A percentile compares a stretch with the other conserved stretches of the same genome.
Evolutionary conservation across 1,140 invertebrate genomes (phyloP).

Genomic region (Drosophila arawakana): DNA sequence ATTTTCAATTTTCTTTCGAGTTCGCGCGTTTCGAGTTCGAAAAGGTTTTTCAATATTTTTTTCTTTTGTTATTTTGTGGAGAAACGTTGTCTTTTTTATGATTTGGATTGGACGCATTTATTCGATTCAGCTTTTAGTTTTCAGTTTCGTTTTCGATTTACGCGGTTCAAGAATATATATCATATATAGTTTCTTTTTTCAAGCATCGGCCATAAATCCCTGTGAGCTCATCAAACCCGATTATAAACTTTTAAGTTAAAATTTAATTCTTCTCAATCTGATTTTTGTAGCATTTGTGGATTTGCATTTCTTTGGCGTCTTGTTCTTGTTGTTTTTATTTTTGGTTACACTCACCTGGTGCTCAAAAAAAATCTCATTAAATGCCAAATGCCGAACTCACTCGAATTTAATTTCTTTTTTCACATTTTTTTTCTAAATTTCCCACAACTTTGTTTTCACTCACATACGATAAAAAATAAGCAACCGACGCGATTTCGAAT

Average conservation of each 20-base stretch:
- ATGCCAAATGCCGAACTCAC: slow-evolving; percentile 52
- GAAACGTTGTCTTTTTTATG: slow-evolving; percentile 13
- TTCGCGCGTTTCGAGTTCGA: slow-evolving; percentile 63
- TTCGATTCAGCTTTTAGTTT: slow-evolving; percentile 10
- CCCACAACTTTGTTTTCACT: slow-evolving; percentile 27
- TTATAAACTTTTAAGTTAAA: slow-evolving; percentile 65
- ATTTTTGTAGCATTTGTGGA: slow-evolving; percentile 57
- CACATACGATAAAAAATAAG: slow-evolving; percentile 18
- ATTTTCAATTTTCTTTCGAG: slow-evolving; percentile 7
- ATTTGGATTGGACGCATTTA: slow-evolving; percentile 9
- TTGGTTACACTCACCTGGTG: slow-evolving; percentile 83
- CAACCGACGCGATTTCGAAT: slow-evolving; percentile 50
- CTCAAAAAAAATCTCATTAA: slow-evolving; percentile 51
- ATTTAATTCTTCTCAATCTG: slow-evolving; percentile 49
- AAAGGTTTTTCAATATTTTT: slow-evolving; percentile 35
- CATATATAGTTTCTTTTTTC: slow-evolving; percentile 30
- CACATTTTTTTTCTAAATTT: slow-evolving; percentile 35
- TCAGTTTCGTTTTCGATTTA: slow-evolving; percentile 12
- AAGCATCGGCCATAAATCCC: slow-evolving; percentile 85
- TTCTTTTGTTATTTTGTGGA: slow-evolving; percentile 5
- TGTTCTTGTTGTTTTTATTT: slow-evolving; percentile 47
- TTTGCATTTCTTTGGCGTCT: slow-evolving; percentile 83
- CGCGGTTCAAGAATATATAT: slow-evolving; percentile 13
- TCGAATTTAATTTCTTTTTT: slow-evolving; percentile 41
- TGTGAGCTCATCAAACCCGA: slow-evolving; percentile 84